These are phyloP conservation scores for Polymixis flavicincta DNA, from an alignment of 2,888 invertebrate genomes.

Conservation along the genomic window DNA sequence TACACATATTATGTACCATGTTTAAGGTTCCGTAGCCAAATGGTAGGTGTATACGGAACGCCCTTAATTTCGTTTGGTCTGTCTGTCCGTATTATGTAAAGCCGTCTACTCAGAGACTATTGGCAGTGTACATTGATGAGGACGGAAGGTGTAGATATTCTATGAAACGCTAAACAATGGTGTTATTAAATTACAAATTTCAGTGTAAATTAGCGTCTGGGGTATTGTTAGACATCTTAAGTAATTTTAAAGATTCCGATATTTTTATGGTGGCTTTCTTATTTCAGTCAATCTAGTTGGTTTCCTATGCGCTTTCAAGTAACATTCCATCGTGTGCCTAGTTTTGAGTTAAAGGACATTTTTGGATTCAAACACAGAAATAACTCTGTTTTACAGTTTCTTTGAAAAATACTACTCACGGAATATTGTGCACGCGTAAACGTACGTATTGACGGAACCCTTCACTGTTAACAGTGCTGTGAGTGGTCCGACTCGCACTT, in stretches of 20 bases:
- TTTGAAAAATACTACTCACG: not conserved
- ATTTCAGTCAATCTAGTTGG: no score
- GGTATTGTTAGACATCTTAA: no score
- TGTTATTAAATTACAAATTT: no score
- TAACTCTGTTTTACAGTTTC: not conserved
- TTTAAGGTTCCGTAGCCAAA: not conserved
- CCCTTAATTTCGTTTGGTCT: not conserved
- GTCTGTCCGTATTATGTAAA: not conserved
- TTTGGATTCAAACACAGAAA: not conserved
- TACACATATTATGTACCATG: no score
- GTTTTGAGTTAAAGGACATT: not conserved
- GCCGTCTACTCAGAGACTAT: no score
- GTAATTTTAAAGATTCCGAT: no score
- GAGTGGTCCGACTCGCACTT: not conserved
- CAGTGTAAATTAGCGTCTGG: no score
- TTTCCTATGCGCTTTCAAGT: not conserved
- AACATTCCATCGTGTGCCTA: not conserved
- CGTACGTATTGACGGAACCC: not conserved
- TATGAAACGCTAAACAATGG: no score
- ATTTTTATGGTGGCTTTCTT: no score
- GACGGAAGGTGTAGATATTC: no score
- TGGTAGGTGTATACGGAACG: not conserved
- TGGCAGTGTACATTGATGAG: no score
- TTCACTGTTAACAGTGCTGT: not conserved
- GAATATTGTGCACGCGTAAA: not conserved